phyloP scores from a whole-genome alignment of 53 echinoderm and acorn worm species.

The Zoroaster sp. region DNA sequence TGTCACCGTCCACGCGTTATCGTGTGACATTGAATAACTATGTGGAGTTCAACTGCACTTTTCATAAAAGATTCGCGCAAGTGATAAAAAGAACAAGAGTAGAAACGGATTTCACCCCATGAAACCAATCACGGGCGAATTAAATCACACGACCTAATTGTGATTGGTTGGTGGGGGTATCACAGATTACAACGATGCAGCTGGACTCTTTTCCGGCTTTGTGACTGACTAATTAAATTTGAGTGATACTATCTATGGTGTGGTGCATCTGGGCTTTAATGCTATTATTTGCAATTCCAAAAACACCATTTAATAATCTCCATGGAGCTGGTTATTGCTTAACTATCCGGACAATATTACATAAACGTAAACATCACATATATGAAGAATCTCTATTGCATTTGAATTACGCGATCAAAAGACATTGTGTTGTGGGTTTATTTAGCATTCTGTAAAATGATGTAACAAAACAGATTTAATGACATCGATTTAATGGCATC shows the following conservation, averaged over 20 bases:
- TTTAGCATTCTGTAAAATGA: no score
- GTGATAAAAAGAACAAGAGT: neutral
- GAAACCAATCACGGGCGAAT: slow-evolving; percentile 31
- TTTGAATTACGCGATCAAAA: neutral
- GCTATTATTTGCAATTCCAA: neutral
- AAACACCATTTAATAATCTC: neutral
- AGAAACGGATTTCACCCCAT: no score
- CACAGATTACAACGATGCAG: neutral
- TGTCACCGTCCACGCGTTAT: neutral
- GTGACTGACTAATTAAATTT: slow-evolving; percentile 22
- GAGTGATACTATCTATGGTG: neutral
- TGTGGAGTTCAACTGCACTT: neutral
- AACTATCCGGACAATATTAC: neutral
- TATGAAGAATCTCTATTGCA: neutral
- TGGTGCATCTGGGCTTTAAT: neutral
- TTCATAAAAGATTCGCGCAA: neutral
- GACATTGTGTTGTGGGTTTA: no score
- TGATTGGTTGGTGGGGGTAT: slow-evolving; percentile 22
- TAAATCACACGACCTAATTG: slow-evolving; percentile 44
- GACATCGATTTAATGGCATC: no score
- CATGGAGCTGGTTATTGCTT: neutral
- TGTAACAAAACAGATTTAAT: no score
- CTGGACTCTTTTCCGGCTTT: slow-evolving; percentile 11
- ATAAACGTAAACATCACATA: neutral
- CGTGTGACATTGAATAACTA: neutral